Evolutionary conservation across 2,888 invertebrate species (phyloP).

Genomic region (Diloba caeruleocephala): DNA sequence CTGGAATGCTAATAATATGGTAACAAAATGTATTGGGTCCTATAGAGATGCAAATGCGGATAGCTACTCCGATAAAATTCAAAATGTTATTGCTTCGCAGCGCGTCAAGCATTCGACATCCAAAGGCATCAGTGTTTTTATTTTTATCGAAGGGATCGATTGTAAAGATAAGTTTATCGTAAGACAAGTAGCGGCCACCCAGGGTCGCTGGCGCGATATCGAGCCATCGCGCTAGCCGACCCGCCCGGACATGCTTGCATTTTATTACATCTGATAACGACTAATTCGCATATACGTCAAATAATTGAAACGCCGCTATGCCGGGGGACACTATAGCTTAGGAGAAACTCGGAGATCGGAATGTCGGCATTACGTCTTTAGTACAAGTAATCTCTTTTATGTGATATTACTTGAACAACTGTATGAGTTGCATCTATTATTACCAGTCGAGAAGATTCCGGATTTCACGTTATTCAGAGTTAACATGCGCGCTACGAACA

Average conservation of each 20-base stretch:
- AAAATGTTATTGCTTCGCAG: constrained; percentile 82
- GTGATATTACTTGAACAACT: constrained; percentile 58
- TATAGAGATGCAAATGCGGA: constrained; percentile 84
- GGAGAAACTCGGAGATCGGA: constrained; percentile 57
- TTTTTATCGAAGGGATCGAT: constrained; percentile 87
- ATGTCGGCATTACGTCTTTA: constrained; percentile 64
- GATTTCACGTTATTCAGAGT: constrained; percentile 44
- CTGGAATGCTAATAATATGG: constrained; percentile 82
- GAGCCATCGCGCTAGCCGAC: constrained; percentile 61
- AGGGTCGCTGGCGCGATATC: constrained; percentile 61
- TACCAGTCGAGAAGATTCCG: constrained; percentile 45
- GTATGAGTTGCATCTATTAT: constrained; percentile 50
- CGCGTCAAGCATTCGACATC: constrained; percentile 82
- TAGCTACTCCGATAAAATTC: constrained; percentile 82
- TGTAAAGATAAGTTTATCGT: constrained; percentile 87
- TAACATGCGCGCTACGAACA: constrained; percentile 43
- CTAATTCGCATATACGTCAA: constrained; percentile 86
- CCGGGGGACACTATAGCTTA: constrained; percentile 49
- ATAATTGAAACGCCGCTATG: constrained; percentile 76
- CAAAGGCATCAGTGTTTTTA: constrained; percentile 77
- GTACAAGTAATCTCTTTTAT: constrained; percentile 63
- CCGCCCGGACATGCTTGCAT: constrained; percentile 74
- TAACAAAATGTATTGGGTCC: constrained; percentile 80
- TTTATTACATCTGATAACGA: constrained; percentile 86
- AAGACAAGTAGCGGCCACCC: constrained; percentile 89